These are phyloP conservation scores for Drosophila quinaria DNA, from an alignment of 2,888 invertebrate species.

Conservation along the genomic window DNA sequence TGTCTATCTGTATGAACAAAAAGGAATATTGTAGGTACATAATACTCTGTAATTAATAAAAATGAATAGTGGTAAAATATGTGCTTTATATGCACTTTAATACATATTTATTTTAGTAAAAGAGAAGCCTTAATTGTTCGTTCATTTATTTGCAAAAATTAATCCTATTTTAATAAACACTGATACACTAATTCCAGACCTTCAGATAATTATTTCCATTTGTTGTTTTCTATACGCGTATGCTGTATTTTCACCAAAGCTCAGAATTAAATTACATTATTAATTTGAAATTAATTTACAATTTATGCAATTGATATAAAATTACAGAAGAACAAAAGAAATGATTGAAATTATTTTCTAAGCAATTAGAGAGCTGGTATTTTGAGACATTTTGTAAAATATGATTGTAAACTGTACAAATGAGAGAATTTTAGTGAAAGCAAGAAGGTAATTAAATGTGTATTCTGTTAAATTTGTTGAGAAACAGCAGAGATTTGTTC, in stretches of 20 bases:
- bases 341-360: not conserved
- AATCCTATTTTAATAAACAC: not conserved
- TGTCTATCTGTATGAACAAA: not conserved
- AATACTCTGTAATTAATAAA: too few species aligned
- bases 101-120: too few species aligned
- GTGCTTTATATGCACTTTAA: too few species aligned
- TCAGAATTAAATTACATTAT: not conserved
- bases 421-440: not conserved
- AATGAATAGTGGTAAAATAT: too few species aligned
- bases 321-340: not conserved
- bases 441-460: conserved; percentile 13
- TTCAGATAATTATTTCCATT: not conserved
- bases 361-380: not conserved
- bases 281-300: not conserved
- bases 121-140: too few species aligned
- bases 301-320: not conserved
- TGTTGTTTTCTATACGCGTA: not conserved
- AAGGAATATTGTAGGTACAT: not conserved
- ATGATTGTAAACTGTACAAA: not conserved
- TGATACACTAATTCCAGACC: not conserved
- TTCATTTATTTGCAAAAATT: not conserved
- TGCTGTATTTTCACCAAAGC: not conserved
- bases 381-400: not conserved
- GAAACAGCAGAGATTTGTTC: conserved; percentile 21
- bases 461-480: conserved; percentile 17